These are phyloP conservation scores for Microcebus jonahi DNA, from an alignment of 2,113 vertebrate genomes.

Conservation along the genomic window DNA sequence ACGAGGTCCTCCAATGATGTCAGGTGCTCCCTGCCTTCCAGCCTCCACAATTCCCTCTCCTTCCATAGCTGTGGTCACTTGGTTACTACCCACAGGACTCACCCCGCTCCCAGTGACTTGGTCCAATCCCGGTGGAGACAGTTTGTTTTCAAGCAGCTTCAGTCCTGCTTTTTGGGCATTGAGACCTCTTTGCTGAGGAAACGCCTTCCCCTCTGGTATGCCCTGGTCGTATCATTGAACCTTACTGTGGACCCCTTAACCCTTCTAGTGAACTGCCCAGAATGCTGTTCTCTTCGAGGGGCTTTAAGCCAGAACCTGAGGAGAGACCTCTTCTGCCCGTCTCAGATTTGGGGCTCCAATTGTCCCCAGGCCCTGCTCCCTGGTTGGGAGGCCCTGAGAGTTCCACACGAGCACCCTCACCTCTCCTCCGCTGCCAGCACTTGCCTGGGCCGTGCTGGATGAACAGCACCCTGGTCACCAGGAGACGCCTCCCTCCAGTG, in stretches of 20 bases:
- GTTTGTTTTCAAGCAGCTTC: not conserved
- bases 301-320: not conserved
- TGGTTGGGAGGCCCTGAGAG: not conserved
- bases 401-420: not conserved
- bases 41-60: not conserved
- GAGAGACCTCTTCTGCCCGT: not conserved
- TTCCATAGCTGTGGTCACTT: not conserved
- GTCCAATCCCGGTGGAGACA: not conserved
- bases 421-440: not conserved
- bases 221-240: not conserved
- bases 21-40: not conserved
- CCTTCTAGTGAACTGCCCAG: not conserved
- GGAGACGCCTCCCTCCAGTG: not conserved
- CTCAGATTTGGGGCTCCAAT: not conserved
- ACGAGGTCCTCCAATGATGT: not conserved
- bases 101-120: not conserved
- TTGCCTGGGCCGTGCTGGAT: not conserved
- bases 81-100: not conserved
- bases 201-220: not conserved
- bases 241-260: not conserved
- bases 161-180: not conserved
- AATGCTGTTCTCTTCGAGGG: not conserved
- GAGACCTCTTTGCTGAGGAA: not conserved
- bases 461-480: not conserved
- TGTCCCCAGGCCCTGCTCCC: not conserved